A percentile compares a stretch with the other conserved stretches of the same genome.
Evolutionary conservation across 1,140 invertebrate genomes (phyloP).

Genomic region (Drosophila leontia): DNA sequence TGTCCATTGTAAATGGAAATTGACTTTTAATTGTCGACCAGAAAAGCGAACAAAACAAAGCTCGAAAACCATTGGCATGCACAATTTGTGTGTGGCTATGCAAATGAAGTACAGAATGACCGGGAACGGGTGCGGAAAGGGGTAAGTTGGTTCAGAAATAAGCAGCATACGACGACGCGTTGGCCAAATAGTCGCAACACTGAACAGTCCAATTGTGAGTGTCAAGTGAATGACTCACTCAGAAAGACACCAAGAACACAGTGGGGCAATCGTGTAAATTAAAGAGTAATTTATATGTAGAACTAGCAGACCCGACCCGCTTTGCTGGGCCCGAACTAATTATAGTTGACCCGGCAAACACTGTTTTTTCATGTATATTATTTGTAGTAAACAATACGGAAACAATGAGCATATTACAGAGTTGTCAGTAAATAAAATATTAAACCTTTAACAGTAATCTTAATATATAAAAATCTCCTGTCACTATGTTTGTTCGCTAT

Average conservation of each 20-base stretch:
- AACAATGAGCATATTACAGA: no score
- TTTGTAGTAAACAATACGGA: no score
- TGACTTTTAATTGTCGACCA: conserved; percentile 71
- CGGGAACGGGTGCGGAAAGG: background rate
- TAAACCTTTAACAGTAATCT: no score
- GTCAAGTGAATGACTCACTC: conserved; percentile 59
- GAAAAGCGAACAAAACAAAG: conserved; percentile 30
- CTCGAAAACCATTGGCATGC: conserved; percentile 60
- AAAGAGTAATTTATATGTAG: background rate
- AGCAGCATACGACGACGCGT: conserved; percentile 63
- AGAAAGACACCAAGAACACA: conserved; percentile 34
- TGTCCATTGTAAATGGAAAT: conserved; percentile 68
- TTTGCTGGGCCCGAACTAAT: no score
- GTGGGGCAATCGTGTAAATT: conserved; percentile 21
- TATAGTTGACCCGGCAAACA: no score
- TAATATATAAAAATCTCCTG: no score
- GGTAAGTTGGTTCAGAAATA: conserved; percentile 27
- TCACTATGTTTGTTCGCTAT: no score
- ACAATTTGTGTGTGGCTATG: conserved; percentile 60
- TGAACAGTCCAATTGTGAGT: conserved; percentile 32
- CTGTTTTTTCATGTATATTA: no score
- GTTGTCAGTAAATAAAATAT: no score
- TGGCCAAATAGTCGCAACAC: conserved; percentile 51
- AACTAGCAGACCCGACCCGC: no score
- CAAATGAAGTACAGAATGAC: conserved; percentile 57